Base-by-base conservation (phyloP, 2,888 invertebrate genomes). In the Diarsia brunnea region DNA sequence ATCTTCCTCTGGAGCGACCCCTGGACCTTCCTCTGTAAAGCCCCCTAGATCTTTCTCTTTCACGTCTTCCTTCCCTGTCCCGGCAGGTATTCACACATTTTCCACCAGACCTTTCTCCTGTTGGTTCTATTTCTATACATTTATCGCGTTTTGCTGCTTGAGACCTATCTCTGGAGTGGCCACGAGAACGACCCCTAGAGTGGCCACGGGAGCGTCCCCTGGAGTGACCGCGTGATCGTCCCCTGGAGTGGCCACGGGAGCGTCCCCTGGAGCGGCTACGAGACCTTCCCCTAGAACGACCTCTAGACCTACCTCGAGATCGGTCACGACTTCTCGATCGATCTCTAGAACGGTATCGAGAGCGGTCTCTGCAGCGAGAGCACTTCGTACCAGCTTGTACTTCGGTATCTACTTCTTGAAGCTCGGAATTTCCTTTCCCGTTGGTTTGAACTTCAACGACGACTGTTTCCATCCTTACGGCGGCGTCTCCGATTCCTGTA, bases 361-460 rank as follows among this genome's bases (percentile, higher is more conserved):
- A 87, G 60, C 72, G 75, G 49, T 70, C 82, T 38, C 80, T 74
- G 14, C 85, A 88, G 64, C 81, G 76, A 21, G 85, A 89, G n/a
- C 24, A 68, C 16, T 38, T 58, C 16, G 61, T 58, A 63, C 31
- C 55, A 61, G 27, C 68, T 68, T 63, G 73, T 27, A 51, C 45
- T 65, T n/a, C 47, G 12, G 64, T 60, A 70, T 61, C 70, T 31
- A 78, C 64, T 69, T 55, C 69, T 47, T 63, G 58, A 47, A 19
- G 67, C n/a, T 82, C 31, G 47, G 80, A 75, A 61, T 16, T 27
- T 69, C 71, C 14, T 45, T 71, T 60, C 27, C 38, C 69, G 31
- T 38, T 16, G 24, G 70, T 63, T 3, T 3, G 63, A 61, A 85
- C 67, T 61, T 27, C 71, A 51, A 82, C 45, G 53, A 78, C 24